phyloP scores from a whole-genome alignment of 2,113 vertebrate species.

The Rhynchomys soricoides region DNA sequence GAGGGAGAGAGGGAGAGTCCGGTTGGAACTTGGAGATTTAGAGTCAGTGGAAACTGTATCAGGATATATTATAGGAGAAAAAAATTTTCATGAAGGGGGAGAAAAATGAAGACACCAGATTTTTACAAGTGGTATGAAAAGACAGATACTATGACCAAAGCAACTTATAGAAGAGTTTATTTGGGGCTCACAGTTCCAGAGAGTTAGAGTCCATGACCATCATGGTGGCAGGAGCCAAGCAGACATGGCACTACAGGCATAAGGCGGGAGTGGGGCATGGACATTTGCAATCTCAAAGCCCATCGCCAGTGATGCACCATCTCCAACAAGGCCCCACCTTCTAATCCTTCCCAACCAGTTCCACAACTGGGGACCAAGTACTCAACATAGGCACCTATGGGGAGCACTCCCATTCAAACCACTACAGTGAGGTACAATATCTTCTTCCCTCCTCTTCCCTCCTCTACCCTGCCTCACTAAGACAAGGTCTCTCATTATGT shows the following conservation, averaged over 20 bases:
- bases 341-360: background rate
- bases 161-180: background rate
- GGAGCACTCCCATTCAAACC: constrained; percentile 57
- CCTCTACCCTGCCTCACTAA: too few species aligned
- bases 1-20: background rate
- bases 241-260: background rate
- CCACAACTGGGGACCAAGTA: background rate
- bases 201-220: background rate
- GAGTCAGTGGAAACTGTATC: background rate
- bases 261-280: background rate
- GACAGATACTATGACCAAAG: background rate
- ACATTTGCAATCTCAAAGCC: background rate
- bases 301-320: background rate
- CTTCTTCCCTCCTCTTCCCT: too few species aligned
- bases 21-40: background rate
- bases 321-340: background rate
- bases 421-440: constrained; percentile 63
- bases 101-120: background rate
- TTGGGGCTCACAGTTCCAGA: background rate
- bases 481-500: background rate
- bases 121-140: background rate
- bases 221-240: background rate
- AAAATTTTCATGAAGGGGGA: background rate
- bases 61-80: background rate
- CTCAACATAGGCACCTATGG: background rate